Evolutionary conservation across 1,140 invertebrate genomes (phyloP), one percentile per base, ranked within the genome.

Genomic region (Drosophila athabasca): DNA sequence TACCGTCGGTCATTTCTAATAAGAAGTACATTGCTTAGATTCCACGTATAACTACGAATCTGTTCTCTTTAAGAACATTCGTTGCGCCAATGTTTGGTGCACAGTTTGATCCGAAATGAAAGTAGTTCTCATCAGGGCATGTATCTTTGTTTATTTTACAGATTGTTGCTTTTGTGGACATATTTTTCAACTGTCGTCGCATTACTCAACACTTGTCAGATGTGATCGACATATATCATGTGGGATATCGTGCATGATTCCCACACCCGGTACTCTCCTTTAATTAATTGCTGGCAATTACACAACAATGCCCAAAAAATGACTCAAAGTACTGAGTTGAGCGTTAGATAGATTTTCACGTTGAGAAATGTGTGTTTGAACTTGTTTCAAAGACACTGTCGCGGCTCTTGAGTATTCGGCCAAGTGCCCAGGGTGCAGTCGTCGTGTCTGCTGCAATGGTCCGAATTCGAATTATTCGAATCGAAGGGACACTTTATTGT

Each of bases 201-300:
- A 39, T 39, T 11, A 39, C 3, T 39, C 11, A 5, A 39, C 35
- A 39, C 35, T 39, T 39, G 35, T 39, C 35, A 39, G 11, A 13
- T 39, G 35, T 39, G 35, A 13, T 39, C 35, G 35, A 9, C 11
- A 39, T 39, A 39, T 13, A 39, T 39, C 11, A 39, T 39, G 11
- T 5, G 35, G 35, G 7, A 52, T 15, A 7, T 6, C 15, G 45
- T 58, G 13, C 15, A 45, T 26, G 45, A 26, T 83, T 71, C 64
- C 50, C 48, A 68, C 66, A 70, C 74, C 60, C 48, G 7, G 39
- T 35, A 49, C 55, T 54, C 13, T 31, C 6, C 24, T 31, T 43
- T 54, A 70, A 88, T 88, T 88, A 88, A 87, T 87, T 79, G 83
- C 55, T 52, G 48, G 64, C 61, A 73, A 88, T 87, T 76, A 73